Conservation (phyloP, 2,888 invertebrate species). For the Sialis fuliginosa region DNA sequence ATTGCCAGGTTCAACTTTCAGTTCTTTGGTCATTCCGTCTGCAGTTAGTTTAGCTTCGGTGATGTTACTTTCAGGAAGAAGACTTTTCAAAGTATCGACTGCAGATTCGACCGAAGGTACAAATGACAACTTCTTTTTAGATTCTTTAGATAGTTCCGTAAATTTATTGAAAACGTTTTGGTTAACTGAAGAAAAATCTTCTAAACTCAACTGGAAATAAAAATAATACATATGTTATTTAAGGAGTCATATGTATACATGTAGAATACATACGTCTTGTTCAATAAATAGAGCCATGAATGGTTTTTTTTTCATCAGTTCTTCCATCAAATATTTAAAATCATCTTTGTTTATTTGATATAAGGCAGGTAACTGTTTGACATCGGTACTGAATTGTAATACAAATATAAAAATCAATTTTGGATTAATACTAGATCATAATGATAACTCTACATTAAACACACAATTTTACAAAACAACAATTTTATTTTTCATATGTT, state of each 20-base stretch:
- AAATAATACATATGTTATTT: conserved; percentile 1
- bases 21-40: conserved; percentile 12
- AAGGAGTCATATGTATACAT: background rate
- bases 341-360: conserved; percentile 20
- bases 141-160: conserved; percentile 22
- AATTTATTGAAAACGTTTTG: conserved; percentile 23
- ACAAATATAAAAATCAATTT: background rate
- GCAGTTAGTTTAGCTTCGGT: conserved; percentile 17
- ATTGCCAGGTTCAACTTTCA: conserved; percentile 25
- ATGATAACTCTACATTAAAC: too few relatives aligned
- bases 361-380: conserved; percentile 17
- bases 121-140: conserved; percentile 25
- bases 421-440: too few relatives aligned
- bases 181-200: conserved; percentile 27
- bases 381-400: background rate
- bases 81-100: conserved; percentile 30
- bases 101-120: conserved; percentile 44
- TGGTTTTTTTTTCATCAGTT: conserved; percentile 17
- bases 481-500: background rate
- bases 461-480: background rate
- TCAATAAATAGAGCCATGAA: conserved; percentile 31
- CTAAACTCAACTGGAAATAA: conserved; percentile 24
- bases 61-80: conserved; percentile 23
- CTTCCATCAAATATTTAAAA: conserved; percentile 19
- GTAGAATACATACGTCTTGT: conserved; percentile 25